Evolutionary conservation across 2,797 vertebrate genomes (phyloP).

Genomic region (Leucoraja ocellata): DNA sequence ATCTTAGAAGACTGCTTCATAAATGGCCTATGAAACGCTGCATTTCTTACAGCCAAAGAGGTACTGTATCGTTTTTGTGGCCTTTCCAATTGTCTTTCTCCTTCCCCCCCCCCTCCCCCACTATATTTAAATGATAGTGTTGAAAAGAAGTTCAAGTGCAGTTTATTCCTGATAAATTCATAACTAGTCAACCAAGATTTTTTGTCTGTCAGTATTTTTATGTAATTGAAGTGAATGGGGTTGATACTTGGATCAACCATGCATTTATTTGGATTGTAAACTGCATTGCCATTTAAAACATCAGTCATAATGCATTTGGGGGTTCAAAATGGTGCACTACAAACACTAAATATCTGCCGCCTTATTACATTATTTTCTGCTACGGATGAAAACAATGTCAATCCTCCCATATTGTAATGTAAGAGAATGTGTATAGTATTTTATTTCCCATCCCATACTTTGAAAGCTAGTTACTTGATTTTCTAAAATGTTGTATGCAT

Average conservation of each 20-base stretch:
- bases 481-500: not conserved
- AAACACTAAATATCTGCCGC: slow-evolving; percentile 27
- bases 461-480: not conserved
- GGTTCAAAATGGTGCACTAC: not conserved
- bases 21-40: slow-evolving; percentile 27
- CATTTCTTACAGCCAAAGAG: slow-evolving; percentile 37
- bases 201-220: slow-evolving; percentile 18
- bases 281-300: not conserved
- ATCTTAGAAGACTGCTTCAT: not conserved
- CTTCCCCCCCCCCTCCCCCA: not conserved
- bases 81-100: not conserved
- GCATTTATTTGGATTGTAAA: slow-evolving; percentile 30
- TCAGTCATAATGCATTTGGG: not conserved
- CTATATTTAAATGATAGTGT: not conserved
- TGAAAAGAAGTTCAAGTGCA: not conserved
- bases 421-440: slow-evolving; percentile 11
- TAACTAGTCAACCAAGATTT: not conserved
- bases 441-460: not conserved
- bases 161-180: slow-evolving; percentile 23
- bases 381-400: not conserved
- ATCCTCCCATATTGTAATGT: not conserved
- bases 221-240: not conserved
- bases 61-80: slow-evolving; percentile 27
- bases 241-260: not conserved
- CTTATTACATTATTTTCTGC: not conserved